These are phyloP conservation scores for Saimiri boliviensis DNA, from an alignment of 2,113 vertebrate genomes.

Conservation along the genomic window DNA sequence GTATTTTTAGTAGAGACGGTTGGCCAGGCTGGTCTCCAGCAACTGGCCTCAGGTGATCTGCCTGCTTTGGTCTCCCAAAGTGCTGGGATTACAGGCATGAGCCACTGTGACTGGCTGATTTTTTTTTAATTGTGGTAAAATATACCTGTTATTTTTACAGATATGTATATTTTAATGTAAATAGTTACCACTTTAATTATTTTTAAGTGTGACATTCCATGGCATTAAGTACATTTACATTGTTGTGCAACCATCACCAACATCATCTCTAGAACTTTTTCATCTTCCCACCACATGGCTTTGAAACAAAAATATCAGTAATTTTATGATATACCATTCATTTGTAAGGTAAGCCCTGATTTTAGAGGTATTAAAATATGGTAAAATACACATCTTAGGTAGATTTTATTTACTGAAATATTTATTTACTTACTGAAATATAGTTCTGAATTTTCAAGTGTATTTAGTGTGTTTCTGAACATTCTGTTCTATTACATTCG, in stretches of 20 bases:
- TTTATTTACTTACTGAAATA: not conserved
- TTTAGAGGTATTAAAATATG: not conserved
- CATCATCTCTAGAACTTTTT: not conserved
- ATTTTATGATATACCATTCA: not conserved
- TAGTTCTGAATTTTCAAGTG: not conserved
- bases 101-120: no score
- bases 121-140: not conserved
- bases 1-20: no score
- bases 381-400: not conserved
- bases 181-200: not conserved
- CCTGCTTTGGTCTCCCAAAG: no score
- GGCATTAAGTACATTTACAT: not conserved
- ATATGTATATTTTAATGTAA: not conserved
- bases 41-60: no score
- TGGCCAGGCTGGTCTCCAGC: no score
- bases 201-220: not conserved
- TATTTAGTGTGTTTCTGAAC: slow-evolving; percentile 13
- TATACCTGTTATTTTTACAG: not conserved
- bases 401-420: no score
- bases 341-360: not conserved
- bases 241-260: not conserved
- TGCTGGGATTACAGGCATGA: no score
- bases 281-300: not conserved
- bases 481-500: not conserved
- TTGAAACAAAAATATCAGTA: not conserved